Evolutionary conservation across 2,113 vertebrate species (phyloP), one percentile per base, ranked within the genome.

Genomic region (Xiphophorus couchianus): DNA sequence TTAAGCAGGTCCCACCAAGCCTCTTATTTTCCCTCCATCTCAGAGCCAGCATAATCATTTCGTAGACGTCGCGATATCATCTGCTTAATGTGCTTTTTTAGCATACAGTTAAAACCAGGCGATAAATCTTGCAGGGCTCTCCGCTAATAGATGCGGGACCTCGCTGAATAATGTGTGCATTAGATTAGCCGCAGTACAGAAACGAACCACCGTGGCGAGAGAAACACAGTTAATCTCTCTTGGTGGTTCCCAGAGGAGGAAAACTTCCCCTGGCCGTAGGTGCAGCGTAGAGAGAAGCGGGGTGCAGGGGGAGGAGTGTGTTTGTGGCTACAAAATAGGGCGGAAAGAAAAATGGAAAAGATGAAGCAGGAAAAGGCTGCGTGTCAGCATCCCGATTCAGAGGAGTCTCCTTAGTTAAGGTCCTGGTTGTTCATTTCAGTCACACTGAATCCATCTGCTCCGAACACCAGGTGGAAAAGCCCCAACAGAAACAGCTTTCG

Each of bases 61-160:
- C 88, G 91, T 93, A 93, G 85, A 84, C 74, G 84, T 78, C 28
- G 37, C 83, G 88, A 94, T 94, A 94, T 94, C 93, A 95, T 95
- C 94, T 93, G 93, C 94, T 91, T 94, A 95, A 95, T 94, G 93
- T 28, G 91, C 92, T 93, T 92, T 94, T 94, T 94, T 94, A 93
- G 93, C 89, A 92, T 94, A 94, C 91, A 92, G 93, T 94, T 94
- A 94, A 94, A 95, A 84, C 90, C 76, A 83, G 84, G 90, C 66
- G 76, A 95, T 95, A 95, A 94, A 94, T 95, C 92, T 93, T 86
- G 22, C 75, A 10, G 73, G 48, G 85, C 88, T 86, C 88, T 88
- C 85, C 88, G 85, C 92, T 92, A 94, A 93, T 90, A 93, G 92
- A 93, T 92, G 91, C 89, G 71, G 80, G 68, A 67, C 84, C 73